phyloP scores from a whole-genome alignment of 1,140 invertebrate genomes.

The Listronotus bonariensis region DNA sequence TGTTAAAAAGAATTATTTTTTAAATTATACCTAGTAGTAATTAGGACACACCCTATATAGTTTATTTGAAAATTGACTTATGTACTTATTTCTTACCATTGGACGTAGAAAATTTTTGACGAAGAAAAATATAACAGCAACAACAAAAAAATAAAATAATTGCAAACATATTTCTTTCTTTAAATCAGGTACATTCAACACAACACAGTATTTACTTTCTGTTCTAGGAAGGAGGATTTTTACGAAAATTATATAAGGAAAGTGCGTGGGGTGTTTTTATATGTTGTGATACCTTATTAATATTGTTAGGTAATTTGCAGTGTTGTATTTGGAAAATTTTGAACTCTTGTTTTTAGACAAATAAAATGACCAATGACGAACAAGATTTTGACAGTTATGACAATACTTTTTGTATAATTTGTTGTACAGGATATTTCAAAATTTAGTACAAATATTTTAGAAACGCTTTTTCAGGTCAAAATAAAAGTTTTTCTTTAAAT shows the following conservation, averaged over 20 bases:
- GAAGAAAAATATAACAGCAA: slow-evolving; percentile 22
- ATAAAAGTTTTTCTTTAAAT: too few relatives aligned
- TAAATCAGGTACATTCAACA: not conserved
- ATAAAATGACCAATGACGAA: too few relatives aligned
- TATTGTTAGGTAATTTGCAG: not conserved
- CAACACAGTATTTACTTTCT: slow-evolving; percentile 1
- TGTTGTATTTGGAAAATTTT: not conserved
- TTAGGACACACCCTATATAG: too few relatives aligned
- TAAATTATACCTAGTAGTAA: too few relatives aligned
- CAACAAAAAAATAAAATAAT: slow-evolving; percentile 28
- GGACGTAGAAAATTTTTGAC: not conserved
- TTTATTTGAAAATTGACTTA: too few relatives aligned
- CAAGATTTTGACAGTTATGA: too few relatives aligned
- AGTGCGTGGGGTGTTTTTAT: slow-evolving; percentile 8
- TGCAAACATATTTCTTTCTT: slow-evolving; percentile 18
- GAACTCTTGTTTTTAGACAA: too few relatives aligned
- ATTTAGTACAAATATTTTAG: too few relatives aligned
- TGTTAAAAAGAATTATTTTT: too few relatives aligned
- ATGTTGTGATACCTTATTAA: slow-evolving; percentile 14
- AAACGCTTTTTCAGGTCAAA: too few relatives aligned
- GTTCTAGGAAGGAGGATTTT: slow-evolving; percentile 12
- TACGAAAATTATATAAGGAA: slow-evolving; percentile 15
- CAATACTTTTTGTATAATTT: too few relatives aligned
- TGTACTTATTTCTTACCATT: slow-evolving; percentile 21
- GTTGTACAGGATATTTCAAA: too few relatives aligned